phyloP scores from a whole-genome alignment of 2,797 vertebrate species.

The Gobionotothen gibberifrons region DNA sequence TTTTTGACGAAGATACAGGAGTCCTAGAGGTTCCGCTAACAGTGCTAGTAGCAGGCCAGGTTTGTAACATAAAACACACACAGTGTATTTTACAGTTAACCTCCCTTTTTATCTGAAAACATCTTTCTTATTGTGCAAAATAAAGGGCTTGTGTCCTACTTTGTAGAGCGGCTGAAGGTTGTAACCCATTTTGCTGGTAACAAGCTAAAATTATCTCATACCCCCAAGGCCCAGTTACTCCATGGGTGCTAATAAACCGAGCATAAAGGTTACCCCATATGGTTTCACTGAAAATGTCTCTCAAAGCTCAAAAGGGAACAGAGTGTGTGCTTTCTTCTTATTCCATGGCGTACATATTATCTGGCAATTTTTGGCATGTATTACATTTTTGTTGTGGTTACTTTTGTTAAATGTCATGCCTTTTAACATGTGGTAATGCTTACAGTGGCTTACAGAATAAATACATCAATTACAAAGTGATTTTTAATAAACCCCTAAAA shows the following conservation, averaged over 20 bases:
- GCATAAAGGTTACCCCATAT: constrained; percentile 69
- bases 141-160: constrained; percentile 63
- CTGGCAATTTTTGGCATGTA: background rate
- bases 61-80: constrained; percentile 62
- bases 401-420: background rate
- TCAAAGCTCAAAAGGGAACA: constrained; percentile 9
- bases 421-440: background rate
- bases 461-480: background rate
- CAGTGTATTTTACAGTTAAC: background rate
- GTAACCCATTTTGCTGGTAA: constrained; percentile 75
- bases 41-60: constrained; percentile 89
- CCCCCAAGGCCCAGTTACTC: constrained; percentile 67
- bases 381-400: background rate
- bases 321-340: background rate
- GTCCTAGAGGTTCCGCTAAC: constrained; percentile 90
- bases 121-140: background rate
- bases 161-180: constrained; percentile 71
- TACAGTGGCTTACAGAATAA: background rate
- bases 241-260: constrained; percentile 63
- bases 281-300: constrained; percentile 50
- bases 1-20: constrained; percentile 87
- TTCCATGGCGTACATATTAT: background rate
- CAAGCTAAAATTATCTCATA: constrained; percentile 76
- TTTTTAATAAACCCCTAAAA: background rate
- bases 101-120: constrained; percentile 23